A percentile compares a stretch with the other conserved stretches of the same genome.
Conservation (phyloP, 2,797 vertebrate species). For the Craterocephalus amniculus region DNA sequence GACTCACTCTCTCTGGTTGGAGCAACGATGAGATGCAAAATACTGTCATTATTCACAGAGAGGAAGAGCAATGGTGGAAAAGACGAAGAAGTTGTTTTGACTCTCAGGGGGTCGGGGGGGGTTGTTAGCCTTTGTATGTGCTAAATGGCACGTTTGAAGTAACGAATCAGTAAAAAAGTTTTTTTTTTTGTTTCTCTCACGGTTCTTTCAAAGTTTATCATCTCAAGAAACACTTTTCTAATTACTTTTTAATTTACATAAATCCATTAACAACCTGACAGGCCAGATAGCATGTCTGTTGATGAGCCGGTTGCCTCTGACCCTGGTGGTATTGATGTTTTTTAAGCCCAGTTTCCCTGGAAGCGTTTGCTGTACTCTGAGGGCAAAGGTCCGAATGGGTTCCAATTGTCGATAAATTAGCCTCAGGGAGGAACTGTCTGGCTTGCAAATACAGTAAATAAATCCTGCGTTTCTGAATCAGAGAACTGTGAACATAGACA, state of each 20-base stretch:
- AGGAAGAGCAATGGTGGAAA: conserved; percentile 17
- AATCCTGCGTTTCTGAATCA: conserved; percentile 17
- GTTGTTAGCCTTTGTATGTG: conserved; percentile 22
- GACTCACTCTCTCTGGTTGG: conserved; percentile 49
- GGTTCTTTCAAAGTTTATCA: background rate
- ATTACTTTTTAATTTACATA: conserved; percentile 20
- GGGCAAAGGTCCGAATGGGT: conserved; percentile 49
- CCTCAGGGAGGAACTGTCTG: conserved; percentile 37
- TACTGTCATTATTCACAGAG: conserved; percentile 43
- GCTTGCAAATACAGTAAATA: conserved; percentile 41
- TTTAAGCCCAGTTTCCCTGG: conserved; percentile 36
- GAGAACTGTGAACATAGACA: conserved; percentile 35
- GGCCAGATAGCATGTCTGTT: background rate
- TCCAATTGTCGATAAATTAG: conserved; percentile 49
- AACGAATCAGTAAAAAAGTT: background rate
- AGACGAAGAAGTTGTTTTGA: conserved; percentile 52
- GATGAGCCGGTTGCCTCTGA: conserved; percentile 27
- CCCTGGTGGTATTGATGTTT: conserved; percentile 41
- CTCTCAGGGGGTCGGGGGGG: conserved; percentile 54
- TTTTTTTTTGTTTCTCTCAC: too few relatives aligned
- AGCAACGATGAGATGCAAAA: conserved; percentile 35
- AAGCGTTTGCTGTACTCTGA: conserved; percentile 31
- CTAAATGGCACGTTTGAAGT: conserved; percentile 10
- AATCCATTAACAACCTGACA: conserved; percentile 15
- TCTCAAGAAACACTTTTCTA: conserved; percentile 5